A percentile compares a stretch with the other conserved stretches of the same genome.
Conservation (phyloP, 1,140 invertebrate species). For the Sitobion miscanthi region DNA sequence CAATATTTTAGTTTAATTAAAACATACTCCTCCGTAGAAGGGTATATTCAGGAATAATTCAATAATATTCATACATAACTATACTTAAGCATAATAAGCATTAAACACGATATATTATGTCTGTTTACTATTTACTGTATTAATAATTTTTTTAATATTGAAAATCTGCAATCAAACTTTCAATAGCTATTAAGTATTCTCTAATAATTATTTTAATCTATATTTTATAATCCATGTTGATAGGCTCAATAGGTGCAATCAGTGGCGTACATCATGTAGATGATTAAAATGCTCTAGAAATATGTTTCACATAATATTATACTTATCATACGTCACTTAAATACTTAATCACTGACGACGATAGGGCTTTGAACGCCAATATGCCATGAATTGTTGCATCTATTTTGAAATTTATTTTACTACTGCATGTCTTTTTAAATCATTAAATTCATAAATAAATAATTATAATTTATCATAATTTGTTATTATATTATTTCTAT, state of each 20-base stretch:
- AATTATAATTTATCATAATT: no score
- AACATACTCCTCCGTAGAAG: neutral
- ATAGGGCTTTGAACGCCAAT: no score
- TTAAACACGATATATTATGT: neutral
- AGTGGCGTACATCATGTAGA: neutral
- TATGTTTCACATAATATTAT: neutral
- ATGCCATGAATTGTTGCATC: no score
- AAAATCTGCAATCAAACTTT: neutral
- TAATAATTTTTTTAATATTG: neutral
- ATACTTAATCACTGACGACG: no score
- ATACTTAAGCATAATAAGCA: neutral
- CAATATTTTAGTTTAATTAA: constrained; percentile 26
- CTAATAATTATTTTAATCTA: neutral
- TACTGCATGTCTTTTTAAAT: no score
- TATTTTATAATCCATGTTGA: neutral
- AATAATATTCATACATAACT: neutral
- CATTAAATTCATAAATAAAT: no score
- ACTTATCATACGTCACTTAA: no score
- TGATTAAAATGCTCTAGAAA: neutral
- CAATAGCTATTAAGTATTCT: neutral
- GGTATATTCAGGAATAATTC: neutral
- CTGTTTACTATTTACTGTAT: neutral
- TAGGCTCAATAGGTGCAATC: neutral
- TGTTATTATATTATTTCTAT: no score
- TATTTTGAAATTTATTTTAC: no score